Evolutionary conservation across 2,888 invertebrate genomes (phyloP), one percentile per base, ranked within the genome.

Genomic region (Himalopsyche japonica): DNA sequence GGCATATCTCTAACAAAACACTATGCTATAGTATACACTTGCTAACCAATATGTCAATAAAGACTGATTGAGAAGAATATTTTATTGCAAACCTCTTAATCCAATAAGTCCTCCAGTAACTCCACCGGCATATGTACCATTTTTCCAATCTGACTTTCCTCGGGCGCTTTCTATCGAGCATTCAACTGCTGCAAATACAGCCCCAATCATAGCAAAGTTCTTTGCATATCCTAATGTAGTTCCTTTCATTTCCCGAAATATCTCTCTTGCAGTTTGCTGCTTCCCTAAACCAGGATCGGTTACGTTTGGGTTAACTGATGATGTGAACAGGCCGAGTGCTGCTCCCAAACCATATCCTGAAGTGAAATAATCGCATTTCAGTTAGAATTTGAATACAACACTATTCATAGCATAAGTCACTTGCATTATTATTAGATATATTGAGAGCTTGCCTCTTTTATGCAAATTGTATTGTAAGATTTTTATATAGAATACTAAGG

Each of bases 121-220:
- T 70, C 94, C 98, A 70, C 99, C 99, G 82, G 98, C 98, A 89
- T 97, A 96, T 0, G 98, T 98, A 1, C 98, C 98, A 93, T 99
- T 99, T 89, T 95, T 96, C 97, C 99, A 98, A 90, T 99, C 99
- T 47, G 96, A 95, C 90, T 98, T 98, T 18, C 98, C 99, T 88
- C 99, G 93, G 90, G 98, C 98, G 64, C 96, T 95, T 93, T 99
- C 99, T 89, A 99, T 96, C 30, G 95, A 93, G 90, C 99, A 99
- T 91, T 99, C 99, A 12, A 98, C 95, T 0, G 95, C 97, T 7
- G 99, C 96, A 92, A 99, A 99, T 87, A 99, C 94, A 8, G 96
- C 95, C 83, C 99, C 99, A 87, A 99, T 95, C 76, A 99, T 93
- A 0, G 99, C 99, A 93, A 99, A 99, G 91, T 99, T 99, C 91